Evolutionary conservation across 2,797 vertebrate species (phyloP).

Genomic region (Acipenser oxyrinchus): DNA sequence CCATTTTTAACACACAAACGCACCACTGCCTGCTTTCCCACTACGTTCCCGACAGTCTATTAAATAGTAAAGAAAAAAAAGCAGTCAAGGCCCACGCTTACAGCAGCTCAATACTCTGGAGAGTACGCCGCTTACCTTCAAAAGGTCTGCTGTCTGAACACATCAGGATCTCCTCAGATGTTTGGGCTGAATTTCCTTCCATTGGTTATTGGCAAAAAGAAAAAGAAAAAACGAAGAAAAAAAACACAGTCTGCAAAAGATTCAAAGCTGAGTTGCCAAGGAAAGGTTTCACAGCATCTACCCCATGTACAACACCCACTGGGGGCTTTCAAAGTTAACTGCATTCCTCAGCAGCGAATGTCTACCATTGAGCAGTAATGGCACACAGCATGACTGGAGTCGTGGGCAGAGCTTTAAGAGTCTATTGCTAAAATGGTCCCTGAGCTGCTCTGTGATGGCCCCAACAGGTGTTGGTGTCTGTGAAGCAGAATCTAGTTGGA

Average conservation of each 20-base stretch:
- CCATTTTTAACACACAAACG: constrained; percentile 18
- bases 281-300: constrained; percentile 22
- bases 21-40: constrained; percentile 1
- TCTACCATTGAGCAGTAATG: constrained; percentile 10
- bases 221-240: constrained; percentile 26
- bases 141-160: constrained; percentile 41
- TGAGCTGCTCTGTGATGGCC: constrained; percentile 32
- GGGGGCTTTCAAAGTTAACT: constrained; percentile 15
- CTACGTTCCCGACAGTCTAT: neutral
- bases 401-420: constrained; percentile 24
- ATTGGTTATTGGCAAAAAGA: constrained; percentile 51
- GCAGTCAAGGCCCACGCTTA: constrained; percentile 10
- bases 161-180: constrained; percentile 46
- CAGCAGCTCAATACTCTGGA: constrained; percentile 33
- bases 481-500: constrained; percentile 22
- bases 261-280: constrained; percentile 13
- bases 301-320: neutral
- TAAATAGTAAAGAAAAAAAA: neutral
- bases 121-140: constrained; percentile 53
- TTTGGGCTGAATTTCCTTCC: constrained; percentile 54
- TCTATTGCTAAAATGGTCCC: constrained; percentile 24
- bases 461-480: constrained; percentile 53
- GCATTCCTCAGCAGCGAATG: constrained; percentile 32
- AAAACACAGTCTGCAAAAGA: neutral
- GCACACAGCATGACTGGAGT: constrained; percentile 14